These are phyloP conservation scores for Caenorhabditis virilis DNA, from an alignment of 2,888 invertebrate genomes.

Conservation along the genomic window DNA sequence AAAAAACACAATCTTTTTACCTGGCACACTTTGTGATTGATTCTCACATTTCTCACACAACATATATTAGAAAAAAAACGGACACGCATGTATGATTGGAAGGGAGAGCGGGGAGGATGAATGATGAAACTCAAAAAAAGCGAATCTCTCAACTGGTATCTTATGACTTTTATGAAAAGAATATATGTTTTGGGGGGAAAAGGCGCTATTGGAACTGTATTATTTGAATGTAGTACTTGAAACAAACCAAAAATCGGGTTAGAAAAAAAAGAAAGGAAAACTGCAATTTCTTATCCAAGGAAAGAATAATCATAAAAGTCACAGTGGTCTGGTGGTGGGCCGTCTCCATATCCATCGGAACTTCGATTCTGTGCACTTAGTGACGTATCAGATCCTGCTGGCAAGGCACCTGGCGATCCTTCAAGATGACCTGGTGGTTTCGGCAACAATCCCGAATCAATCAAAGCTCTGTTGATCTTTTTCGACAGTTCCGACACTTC, in stretches of 20 bases:
- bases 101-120: too few relatives aligned
- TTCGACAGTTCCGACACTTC: conserved; percentile 33
- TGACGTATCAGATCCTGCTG: conserved; percentile 6
- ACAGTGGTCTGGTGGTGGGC: conserved; percentile 26
- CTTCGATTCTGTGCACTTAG: background rate
- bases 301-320: conserved; percentile 38
- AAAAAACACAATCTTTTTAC: too few relatives aligned
- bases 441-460: conserved; percentile 15
- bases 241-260: background rate
- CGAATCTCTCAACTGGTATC: too few relatives aligned
- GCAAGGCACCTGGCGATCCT: background rate
- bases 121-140: too few relatives aligned
- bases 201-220: too few relatives aligned
- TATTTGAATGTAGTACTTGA: background rate
- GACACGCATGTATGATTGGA: too few relatives aligned
- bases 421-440: conserved; percentile 5
- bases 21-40: too few relatives aligned
- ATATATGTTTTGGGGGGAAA: too few relatives aligned
- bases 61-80: too few relatives aligned
- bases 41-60: too few relatives aligned
- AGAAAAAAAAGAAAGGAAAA: background rate
- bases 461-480: conserved; percentile 33
- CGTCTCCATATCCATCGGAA: conserved; percentile 4
- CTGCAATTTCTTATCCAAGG: conserved; percentile 19
- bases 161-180: too few relatives aligned